These are phyloP conservation scores for Stichopus chloronotus DNA, from an alignment of 35 echinoderm and acorn worm species.

Conservation along the genomic window DNA sequence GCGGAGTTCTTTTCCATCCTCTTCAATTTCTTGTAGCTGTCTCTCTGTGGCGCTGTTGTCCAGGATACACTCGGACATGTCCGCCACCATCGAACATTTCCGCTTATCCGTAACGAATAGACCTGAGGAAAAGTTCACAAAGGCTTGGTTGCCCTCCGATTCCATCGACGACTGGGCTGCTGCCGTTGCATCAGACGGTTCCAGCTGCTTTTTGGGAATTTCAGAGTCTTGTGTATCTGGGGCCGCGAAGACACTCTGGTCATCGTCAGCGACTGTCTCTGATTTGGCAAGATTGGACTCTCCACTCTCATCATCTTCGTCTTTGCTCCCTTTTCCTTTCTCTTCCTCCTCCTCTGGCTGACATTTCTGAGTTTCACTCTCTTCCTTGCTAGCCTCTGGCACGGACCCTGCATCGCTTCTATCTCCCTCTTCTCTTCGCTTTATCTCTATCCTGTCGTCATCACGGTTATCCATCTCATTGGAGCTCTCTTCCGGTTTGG, in stretches of 20 bases:
- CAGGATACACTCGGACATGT: conserved; percentile 84
- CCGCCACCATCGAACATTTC: conserved; percentile 75
- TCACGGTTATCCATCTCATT: conserved; percentile 43
- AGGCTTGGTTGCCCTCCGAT: conserved; percentile 47
- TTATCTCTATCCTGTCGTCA: conserved; percentile 49
- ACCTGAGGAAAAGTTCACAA: conserved; percentile 88
- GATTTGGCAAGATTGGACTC: conserved; percentile 40
- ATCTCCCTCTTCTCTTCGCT: neutral
- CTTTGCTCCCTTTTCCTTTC: conserved; percentile 34
- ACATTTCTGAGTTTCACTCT: neutral
- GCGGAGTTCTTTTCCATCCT: conserved; percentile 70
- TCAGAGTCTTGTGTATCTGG: conserved; percentile 61
- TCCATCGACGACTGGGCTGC: neutral
- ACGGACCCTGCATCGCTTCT: neutral
- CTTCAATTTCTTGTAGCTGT: conserved; percentile 71
- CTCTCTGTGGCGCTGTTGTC: conserved; percentile 55
- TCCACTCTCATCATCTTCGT: conserved; percentile 3
- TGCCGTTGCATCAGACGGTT: neutral
- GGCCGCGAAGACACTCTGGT: neutral
- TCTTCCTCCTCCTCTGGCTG: neutral
- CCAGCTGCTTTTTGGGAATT: conserved; percentile 41
- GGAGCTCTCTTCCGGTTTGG: neutral
- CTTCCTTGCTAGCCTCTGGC: neutral
- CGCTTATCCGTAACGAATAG: conserved; percentile 76
- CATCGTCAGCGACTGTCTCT: conserved; percentile 19